phyloP scores from a whole-genome alignment of 2,888 invertebrate species.

The Hylaea fasciaria region DNA sequence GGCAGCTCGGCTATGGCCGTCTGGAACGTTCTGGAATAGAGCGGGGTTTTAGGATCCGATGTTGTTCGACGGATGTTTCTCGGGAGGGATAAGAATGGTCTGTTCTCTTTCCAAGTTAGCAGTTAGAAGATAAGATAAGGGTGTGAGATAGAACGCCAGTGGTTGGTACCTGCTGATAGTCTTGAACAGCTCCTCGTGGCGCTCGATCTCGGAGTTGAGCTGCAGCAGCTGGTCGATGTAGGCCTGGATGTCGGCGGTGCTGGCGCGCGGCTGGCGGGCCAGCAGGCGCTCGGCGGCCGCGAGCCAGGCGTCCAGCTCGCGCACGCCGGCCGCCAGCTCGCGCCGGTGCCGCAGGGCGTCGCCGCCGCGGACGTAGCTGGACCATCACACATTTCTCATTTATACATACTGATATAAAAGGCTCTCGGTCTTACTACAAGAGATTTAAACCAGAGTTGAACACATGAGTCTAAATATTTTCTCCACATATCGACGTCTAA shows the following conservation, averaged over 20 bases:
- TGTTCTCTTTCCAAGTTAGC: no score
- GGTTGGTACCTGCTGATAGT: slow-evolving; percentile 90
- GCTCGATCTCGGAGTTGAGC: slow-evolving; percentile 92
- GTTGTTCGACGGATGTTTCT: no score
- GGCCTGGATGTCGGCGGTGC: slow-evolving; percentile 90
- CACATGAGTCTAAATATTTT: no score
- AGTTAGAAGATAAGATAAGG: no score
- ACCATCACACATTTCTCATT: no score
- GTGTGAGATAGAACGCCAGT: no score
- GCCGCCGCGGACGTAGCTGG: slow-evolving; percentile 92
- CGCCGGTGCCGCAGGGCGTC: slow-evolving; percentile 92
- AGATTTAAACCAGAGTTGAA: no score
- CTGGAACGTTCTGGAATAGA: slow-evolving; percentile 90
- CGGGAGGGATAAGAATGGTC: no score
- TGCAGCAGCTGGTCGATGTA: slow-evolving; percentile 91
- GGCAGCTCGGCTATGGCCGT: slow-evolving; percentile 94
- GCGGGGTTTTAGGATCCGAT: background rate
- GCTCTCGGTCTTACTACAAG: no score
- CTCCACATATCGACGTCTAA: no score
- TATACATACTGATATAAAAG: no score
- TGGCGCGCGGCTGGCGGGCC: slow-evolving; percentile 88
- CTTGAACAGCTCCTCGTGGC: slow-evolving; percentile 95
- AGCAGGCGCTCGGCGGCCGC: slow-evolving; percentile 89
- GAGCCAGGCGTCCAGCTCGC: slow-evolving; percentile 92
- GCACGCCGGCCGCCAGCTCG: slow-evolving; percentile 90